These are phyloP conservation scores for Salvelinus namaycush DNA, from an alignment of 2,113 vertebrate species.

Conservation along the genomic window DNA sequence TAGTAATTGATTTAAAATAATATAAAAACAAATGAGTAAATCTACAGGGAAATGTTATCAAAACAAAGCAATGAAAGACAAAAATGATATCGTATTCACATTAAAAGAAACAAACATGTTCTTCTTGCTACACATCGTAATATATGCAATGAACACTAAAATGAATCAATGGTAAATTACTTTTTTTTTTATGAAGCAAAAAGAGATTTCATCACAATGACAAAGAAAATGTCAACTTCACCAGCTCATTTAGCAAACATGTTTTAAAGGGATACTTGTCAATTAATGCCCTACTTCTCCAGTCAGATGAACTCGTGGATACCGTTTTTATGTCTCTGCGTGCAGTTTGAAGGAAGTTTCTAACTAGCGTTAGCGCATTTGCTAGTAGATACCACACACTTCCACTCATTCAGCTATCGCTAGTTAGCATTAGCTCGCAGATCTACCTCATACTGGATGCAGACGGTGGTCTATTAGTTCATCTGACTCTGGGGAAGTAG, in stretches of 20 bases:
- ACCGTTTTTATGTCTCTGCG: too few species aligned
- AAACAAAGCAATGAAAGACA: slow-evolving; percentile 61
- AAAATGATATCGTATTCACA: slow-evolving; percentile 74
- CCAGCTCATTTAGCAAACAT: slow-evolving; percentile 50
- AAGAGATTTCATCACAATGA: slow-evolving; percentile 79
- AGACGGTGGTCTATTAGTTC: too few species aligned
- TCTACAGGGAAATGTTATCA: slow-evolving; percentile 61
- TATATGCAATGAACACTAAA: slow-evolving; percentile 38
- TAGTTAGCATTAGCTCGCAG: too few species aligned
- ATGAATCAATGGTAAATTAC: slow-evolving; percentile 28
- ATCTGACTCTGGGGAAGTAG: too few species aligned
- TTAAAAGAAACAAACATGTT: slow-evolving; percentile 62
- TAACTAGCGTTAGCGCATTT: too few species aligned
- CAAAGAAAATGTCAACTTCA: slow-evolving; percentile 37
- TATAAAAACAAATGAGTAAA: slow-evolving; percentile 44
- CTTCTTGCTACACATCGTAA: slow-evolving; percentile 48
- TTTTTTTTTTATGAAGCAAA: slow-evolving; percentile 49
- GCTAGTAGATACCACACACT: too few species aligned
- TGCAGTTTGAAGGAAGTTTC: too few species aligned
- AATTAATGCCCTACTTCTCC: too few species aligned
- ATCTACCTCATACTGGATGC: too few species aligned
- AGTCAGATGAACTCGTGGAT: too few species aligned
- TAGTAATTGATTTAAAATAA: slow-evolving; percentile 81
- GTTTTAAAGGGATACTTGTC: slow-evolving; percentile 18
- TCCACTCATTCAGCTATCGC: too few species aligned